phyloP scores from a whole-genome alignment of 1,140 invertebrate genomes.

The Pissodes strobi region DNA sequence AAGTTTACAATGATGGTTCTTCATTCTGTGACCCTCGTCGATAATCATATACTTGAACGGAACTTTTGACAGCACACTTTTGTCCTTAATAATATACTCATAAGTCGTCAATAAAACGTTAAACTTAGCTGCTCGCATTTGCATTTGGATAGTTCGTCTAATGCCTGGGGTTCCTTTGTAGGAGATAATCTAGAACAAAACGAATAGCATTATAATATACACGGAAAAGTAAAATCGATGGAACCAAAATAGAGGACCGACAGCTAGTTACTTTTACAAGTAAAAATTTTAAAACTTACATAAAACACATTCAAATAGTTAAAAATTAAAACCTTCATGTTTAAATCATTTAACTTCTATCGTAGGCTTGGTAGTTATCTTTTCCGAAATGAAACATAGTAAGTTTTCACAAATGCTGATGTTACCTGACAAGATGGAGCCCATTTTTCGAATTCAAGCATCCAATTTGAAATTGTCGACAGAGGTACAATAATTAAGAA shows the following conservation, averaged over 20 bases:
- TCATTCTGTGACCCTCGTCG: constrained; percentile 99
- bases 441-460: too few relatives aligned
- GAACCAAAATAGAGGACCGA: too few relatives aligned
- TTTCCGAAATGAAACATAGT: too few relatives aligned
- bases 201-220: too few relatives aligned
- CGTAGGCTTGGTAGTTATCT: too few relatives aligned
- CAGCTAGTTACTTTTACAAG: too few relatives aligned
- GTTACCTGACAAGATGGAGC: constrained; percentile 97
- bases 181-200: constrained; percentile 97
- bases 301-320: too few relatives aligned
- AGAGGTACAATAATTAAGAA: constrained; percentile 99
- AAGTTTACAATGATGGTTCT: constrained; percentile 98
- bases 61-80: constrained; percentile 57
- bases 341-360: too few relatives aligned
- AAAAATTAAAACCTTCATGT: too few relatives aligned
- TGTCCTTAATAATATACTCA: constrained; percentile 95
- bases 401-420: too few relatives aligned
- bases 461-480: constrained; percentile 99
- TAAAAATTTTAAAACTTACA: too few relatives aligned
- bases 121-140: constrained; percentile 92
- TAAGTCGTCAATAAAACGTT: constrained; percentile 98
- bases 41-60: constrained; percentile 98
- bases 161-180: constrained; percentile 93
- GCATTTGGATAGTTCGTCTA: constrained; percentile 80
- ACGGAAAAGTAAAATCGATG: too few relatives aligned